Evolutionary conservation across 2,797 vertebrate genomes (phyloP).

Genomic region (Sciaenops ocellatus): DNA sequence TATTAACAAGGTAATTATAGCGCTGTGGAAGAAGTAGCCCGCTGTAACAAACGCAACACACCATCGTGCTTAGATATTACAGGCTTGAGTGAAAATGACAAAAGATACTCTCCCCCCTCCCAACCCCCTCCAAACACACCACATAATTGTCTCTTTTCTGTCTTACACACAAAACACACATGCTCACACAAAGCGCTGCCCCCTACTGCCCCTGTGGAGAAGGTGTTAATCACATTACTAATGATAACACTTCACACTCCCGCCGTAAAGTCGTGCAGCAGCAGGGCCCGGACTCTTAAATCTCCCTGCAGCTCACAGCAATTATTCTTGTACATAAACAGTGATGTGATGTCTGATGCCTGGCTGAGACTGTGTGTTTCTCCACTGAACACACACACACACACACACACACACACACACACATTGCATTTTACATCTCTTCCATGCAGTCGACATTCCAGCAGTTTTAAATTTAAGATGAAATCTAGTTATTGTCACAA

Average conservation of each 20-base stretch:
- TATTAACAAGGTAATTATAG: slow-evolving; percentile 97
- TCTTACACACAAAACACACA: slow-evolving; percentile 53
- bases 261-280: slow-evolving; percentile 57
- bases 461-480: background rate
- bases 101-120: slow-evolving; percentile 5
- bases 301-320: slow-evolving; percentile 42
- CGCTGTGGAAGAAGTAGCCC: slow-evolving; percentile 81
- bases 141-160: slow-evolving; percentile 58
- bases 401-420: slow-evolving; percentile 3
- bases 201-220: slow-evolving; percentile 45
- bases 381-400: background rate
- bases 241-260: slow-evolving; percentile 76
- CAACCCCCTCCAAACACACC: background rate
- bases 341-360: slow-evolving; percentile 17
- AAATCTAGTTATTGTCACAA: background rate
- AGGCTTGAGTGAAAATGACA: slow-evolving; percentile 43
- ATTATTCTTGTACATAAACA: slow-evolving; percentile 47
- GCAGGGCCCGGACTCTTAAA: slow-evolving; percentile 49
- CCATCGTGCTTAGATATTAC: slow-evolving; percentile 45
- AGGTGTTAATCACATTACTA: slow-evolving; percentile 78
- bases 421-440: background rate
- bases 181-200: slow-evolving; percentile 43
- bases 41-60: slow-evolving; percentile 46
- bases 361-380: background rate
- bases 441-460: background rate